Conservation (phyloP, 1,140 invertebrate species). For the Helicoverpa armigera region DNA sequence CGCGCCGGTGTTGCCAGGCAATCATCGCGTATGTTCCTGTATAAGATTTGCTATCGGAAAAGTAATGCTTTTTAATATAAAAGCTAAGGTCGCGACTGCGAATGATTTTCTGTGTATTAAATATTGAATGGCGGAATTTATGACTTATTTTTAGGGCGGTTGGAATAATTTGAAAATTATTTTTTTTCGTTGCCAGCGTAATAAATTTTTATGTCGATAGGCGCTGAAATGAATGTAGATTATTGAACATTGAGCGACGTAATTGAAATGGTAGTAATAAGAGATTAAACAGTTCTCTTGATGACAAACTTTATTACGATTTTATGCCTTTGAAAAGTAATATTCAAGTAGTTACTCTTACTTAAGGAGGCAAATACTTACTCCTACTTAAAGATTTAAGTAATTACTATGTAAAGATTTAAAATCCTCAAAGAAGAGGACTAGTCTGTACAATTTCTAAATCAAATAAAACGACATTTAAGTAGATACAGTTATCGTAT, state of each 20-base stretch:
- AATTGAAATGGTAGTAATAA: slow-evolving; percentile 5
- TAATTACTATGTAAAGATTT: neutral
- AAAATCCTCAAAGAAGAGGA: neutral
- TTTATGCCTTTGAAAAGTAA: neutral
- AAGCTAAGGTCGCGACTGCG: slow-evolving; percentile 48
- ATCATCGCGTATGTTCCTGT: slow-evolving; percentile 45
- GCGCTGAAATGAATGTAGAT: slow-evolving; percentile 33
- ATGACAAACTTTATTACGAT: neutral
- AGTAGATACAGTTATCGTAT: neutral
- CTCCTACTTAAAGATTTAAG: too few relatives aligned
- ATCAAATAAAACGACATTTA: slow-evolving; percentile 1
- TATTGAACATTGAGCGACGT: slow-evolving; percentile 30
- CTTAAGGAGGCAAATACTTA: too few relatives aligned
- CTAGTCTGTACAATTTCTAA: neutral
- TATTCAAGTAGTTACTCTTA: neutral
- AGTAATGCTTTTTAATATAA: slow-evolving; percentile 57
- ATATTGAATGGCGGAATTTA: slow-evolving; percentile 46
- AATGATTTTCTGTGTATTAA: slow-evolving; percentile 55
- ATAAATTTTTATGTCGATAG: slow-evolving; percentile 50
- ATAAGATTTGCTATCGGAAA: slow-evolving; percentile 52
- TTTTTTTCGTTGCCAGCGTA: slow-evolving; percentile 37
- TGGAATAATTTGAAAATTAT: slow-evolving; percentile 41
- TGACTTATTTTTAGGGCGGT: slow-evolving; percentile 48
- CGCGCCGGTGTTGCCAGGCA: neutral
- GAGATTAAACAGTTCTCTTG: neutral